Percentiles rank a stretch among this genome's conserved stretches.
Evolutionary conservation across 1,140 invertebrate genomes (phyloP).

Genomic region (Scylla paramamosain): DNA sequence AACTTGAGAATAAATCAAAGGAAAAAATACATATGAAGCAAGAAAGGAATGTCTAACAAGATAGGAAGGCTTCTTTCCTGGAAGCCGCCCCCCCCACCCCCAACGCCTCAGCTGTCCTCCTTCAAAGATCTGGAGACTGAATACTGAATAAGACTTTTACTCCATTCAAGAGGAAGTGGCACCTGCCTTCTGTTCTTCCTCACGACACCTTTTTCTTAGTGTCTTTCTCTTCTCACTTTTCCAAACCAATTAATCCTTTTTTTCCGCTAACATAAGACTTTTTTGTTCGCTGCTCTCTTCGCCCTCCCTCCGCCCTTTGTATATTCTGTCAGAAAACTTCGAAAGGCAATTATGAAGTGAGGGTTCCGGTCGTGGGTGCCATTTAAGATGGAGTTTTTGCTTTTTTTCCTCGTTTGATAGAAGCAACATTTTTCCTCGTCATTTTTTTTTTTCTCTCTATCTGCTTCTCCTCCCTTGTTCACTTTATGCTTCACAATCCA

Average conservation of each 20-base stretch:
- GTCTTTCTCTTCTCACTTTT: neutral
- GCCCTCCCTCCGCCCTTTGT: neutral
- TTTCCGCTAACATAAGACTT: neutral
- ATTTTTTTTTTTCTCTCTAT: neutral
- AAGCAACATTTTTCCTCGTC: neutral
- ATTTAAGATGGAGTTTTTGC: neutral
- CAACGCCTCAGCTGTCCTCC: neutral
- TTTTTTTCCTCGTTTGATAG: neutral
- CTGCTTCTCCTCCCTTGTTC: neutral
- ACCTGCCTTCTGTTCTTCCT: neutral
- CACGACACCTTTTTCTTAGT: neutral
- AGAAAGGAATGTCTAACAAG: neutral
- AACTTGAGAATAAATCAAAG: neutral
- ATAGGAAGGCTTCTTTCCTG: neutral
- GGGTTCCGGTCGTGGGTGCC: neutral
- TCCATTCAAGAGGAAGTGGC: neutral
- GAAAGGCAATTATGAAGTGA: neutral
- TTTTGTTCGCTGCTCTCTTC: neutral
- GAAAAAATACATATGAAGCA: neutral
- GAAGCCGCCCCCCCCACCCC: neutral
- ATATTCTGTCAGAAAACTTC: neutral
- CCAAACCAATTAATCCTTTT: no score
- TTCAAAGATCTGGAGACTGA: neutral
- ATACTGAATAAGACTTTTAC: neutral
- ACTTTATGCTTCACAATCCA: neutral